These are phyloP conservation scores for Unio pictorum DNA, from an alignment of 2,888 invertebrate species.

Conservation along the genomic window DNA sequence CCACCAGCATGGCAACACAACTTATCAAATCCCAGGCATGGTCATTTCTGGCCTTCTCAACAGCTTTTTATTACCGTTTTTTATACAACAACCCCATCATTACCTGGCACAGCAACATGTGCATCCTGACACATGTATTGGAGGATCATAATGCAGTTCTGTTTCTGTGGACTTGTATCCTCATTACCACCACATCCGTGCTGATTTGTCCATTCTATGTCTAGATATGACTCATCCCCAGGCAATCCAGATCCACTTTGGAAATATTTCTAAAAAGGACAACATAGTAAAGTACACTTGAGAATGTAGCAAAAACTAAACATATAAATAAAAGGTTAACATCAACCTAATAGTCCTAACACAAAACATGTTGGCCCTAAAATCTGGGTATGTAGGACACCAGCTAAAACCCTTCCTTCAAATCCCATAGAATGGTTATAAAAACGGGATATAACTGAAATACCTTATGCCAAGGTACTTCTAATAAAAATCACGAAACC, in stretches of 20 bases:
- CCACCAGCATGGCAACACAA: no score
- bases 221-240: conserved; percentile 50
- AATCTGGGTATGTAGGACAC: no score
- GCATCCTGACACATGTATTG: conserved; percentile 69
- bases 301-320: not conserved
- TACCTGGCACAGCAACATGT: conserved; percentile 13
- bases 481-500: no score
- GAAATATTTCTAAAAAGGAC: conserved; percentile 65
- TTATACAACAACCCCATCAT: not conserved
- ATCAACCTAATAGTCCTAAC: no score
- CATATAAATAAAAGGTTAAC: not conserved
- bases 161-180: conserved; percentile 66
- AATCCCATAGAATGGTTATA: no score
- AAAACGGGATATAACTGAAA: no score
- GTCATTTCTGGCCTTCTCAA: no score
- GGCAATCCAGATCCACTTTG: conserved; percentile 60
- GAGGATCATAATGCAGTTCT: conserved; percentile 68
- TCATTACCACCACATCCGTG: conserved; percentile 71
- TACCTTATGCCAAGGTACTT: no score
- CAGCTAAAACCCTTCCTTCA: no score
- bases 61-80: no score
- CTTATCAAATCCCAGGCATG: no score
- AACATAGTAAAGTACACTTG: not conserved
- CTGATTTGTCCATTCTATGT: conserved; percentile 70
- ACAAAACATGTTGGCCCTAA: no score